Evolutionary conservation across 2,797 vertebrate genomes (phyloP).

Genomic region (Oophaga sylvatica): DNA sequence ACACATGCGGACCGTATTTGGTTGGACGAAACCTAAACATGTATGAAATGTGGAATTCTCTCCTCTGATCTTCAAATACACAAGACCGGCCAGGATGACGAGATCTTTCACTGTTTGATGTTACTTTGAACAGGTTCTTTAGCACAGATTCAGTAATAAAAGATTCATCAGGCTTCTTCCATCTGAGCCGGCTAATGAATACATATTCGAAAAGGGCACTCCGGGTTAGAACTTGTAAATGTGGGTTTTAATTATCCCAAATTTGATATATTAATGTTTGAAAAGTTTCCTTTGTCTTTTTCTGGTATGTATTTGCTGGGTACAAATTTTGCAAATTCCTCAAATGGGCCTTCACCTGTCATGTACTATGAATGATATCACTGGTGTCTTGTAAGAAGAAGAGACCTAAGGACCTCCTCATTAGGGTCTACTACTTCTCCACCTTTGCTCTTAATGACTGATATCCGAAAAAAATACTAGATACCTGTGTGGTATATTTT

Average conservation of each 20-base stretch:
- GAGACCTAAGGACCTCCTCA: too few species aligned
- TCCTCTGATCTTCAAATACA: constrained; percentile 52
- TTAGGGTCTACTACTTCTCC: too few species aligned
- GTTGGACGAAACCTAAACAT: constrained; percentile 49
- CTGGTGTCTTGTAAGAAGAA: too few species aligned
- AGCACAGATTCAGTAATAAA: constrained; percentile 24
- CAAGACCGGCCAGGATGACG: constrained; percentile 11
- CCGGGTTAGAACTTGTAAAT: background rate
- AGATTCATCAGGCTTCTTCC: constrained; percentile 10
- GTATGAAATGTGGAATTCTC: constrained; percentile 49
- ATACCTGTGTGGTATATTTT: too few species aligned
- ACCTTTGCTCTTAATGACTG: too few species aligned
- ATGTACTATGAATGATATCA: too few species aligned
- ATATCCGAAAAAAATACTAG: too few species aligned
- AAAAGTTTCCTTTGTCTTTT: background rate
- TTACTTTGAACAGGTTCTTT: constrained; percentile 50
- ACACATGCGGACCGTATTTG: constrained; percentile 41
- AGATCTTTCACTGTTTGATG: constrained; percentile 50
- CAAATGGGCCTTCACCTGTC: too few species aligned
- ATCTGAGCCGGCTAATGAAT: background rate
- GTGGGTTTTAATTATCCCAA: background rate
- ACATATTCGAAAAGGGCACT: background rate
- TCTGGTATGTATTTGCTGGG: background rate
- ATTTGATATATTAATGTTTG: background rate
- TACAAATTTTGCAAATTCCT: background rate